Evolutionary conservation across 2,113 vertebrate genomes (phyloP).

Genomic region (Lampris incognitus): DNA sequence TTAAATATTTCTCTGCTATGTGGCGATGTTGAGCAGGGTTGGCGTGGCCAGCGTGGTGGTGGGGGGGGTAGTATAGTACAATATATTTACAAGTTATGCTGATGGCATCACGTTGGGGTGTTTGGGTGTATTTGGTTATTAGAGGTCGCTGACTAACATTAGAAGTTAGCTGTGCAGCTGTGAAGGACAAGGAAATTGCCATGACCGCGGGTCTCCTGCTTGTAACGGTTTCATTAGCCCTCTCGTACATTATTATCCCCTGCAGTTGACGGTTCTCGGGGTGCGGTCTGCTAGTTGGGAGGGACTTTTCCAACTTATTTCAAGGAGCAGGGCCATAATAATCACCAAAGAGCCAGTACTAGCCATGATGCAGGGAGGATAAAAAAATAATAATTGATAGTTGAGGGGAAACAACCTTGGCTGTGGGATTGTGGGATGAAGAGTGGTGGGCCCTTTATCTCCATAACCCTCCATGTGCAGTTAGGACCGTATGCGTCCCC

Average conservation of each 20-base stretch:
- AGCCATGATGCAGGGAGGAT: conserved; percentile 38
- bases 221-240: conserved; percentile 64
- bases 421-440: conserved; percentile 63
- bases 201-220: conserved; percentile 62
- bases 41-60: not conserved
- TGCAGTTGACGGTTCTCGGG: conserved; percentile 37
- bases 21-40: conserved; percentile 5
- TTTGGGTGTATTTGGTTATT: conserved; percentile 28
- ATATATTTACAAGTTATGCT: conserved; percentile 43
- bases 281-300: conserved; percentile 37
- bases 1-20: conserved; percentile 3
- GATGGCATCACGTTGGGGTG: conserved; percentile 42
- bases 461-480: conserved; percentile 64
- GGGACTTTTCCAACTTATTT: conserved; percentile 52
- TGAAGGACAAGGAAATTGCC: conserved; percentile 72
- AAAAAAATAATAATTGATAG: conserved; percentile 58
- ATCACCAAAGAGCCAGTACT: conserved; percentile 61
- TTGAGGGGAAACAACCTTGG: conserved; percentile 50
- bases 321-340: conserved; percentile 27
- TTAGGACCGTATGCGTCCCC: conserved; percentile 73
- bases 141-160: conserved; percentile 57
- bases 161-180: conserved; percentile 64
- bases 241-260: conserved; percentile 57
- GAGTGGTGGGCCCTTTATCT: conserved; percentile 77
- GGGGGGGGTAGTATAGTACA: not conserved